These are phyloP conservation scores for Mycteria americana DNA, from an alignment of 2,797 vertebrate species.

Conservation along the genomic window DNA sequence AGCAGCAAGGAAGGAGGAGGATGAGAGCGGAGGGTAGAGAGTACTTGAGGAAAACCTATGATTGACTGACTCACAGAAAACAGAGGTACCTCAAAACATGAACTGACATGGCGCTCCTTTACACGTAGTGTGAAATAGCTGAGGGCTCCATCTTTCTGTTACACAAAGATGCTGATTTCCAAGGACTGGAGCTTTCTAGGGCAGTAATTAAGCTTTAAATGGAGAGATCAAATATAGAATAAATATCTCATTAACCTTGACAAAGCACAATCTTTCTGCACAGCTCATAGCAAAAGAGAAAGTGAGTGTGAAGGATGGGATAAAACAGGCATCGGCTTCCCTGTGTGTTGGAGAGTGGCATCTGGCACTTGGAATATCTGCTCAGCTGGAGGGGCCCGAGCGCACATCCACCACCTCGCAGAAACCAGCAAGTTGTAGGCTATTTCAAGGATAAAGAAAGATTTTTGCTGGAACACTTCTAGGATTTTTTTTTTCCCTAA, in stretches of 20 bases:
- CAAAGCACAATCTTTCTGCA: neutral
- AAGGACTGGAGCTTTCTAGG: neutral
- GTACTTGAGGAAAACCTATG: neutral
- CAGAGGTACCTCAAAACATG: neutral
- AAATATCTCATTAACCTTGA: constrained; percentile 18
- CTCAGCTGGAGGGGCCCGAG: neutral
- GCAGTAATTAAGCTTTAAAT: constrained; percentile 35
- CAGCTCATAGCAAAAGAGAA: neutral
- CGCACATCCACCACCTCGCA: neutral
- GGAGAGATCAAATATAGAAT: neutral
- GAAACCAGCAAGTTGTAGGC: neutral
- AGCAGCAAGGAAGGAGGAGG: neutral
- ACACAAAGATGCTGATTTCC: neutral
- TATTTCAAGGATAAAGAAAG: neutral
- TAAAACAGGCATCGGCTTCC: neutral
- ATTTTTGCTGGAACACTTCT: neutral
- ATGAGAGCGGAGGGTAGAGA: neutral
- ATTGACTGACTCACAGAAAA: neutral
- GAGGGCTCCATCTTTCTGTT: neutral
- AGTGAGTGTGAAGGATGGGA: neutral
- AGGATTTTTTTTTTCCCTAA: neutral
- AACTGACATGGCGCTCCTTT: neutral
- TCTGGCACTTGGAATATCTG: neutral
- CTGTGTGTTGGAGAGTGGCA: neutral
- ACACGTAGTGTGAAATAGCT: neutral